Conservation (phyloP, 2,888 invertebrate species). For the Lasioglossum malachurum region DNA sequence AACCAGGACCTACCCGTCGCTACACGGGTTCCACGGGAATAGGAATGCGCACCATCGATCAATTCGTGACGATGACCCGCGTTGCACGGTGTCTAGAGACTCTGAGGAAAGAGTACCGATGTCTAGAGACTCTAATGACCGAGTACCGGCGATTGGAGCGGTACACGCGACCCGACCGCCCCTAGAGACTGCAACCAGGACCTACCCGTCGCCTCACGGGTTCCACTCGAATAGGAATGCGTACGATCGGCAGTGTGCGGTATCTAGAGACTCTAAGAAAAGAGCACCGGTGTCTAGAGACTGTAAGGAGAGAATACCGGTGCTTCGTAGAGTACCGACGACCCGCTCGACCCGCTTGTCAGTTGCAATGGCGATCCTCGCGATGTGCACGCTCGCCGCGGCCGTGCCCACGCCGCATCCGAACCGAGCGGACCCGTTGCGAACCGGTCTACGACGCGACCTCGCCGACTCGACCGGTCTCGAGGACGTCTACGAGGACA, state of each 20-base stretch:
- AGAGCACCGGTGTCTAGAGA: neutral
- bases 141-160: neutral
- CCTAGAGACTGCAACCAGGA: neutral
- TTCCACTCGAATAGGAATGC: neutral
- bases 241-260: neutral
- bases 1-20: neutral
- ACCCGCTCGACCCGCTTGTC: neutral
- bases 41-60: neutral
- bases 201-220: neutral
- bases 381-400: constrained; percentile 55
- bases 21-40: neutral
- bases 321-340: neutral
- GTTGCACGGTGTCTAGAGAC: neutral
- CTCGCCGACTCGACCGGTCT: constrained; percentile 53
- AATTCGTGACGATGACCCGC: neutral
- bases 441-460: constrained; percentile 46
- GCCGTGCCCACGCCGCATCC: constrained; percentile 48
- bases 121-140: neutral
- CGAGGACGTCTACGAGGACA: constrained; percentile 56
- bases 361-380: constrained; percentile 21
- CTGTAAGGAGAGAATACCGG: neutral
- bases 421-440: neutral
- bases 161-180: neutral
- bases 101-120: neutral
- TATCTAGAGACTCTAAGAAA: neutral